Conservation (phyloP, 2,797 vertebrate species). For the Lithobates sylvaticus region DNA sequence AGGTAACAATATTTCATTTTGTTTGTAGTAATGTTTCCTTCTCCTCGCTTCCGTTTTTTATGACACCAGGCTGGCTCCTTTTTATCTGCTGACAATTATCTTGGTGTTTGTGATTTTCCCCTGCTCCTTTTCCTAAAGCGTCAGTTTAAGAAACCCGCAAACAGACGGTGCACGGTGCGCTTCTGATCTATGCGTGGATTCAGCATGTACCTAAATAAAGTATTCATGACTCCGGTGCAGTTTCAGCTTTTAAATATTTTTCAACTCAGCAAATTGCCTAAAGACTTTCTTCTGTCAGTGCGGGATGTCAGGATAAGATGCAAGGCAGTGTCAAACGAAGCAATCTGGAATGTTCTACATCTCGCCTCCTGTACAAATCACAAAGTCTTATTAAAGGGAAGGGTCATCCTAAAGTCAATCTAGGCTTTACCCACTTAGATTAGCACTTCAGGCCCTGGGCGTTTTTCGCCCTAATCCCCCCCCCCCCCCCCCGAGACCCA, state of each 20-base stretch:
- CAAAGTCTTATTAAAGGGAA: constrained; percentile 21
- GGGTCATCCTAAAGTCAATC: too few relatives aligned
- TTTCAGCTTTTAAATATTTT: constrained; percentile 53
- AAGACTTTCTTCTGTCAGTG: constrained; percentile 42
- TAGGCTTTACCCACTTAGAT: too few relatives aligned
- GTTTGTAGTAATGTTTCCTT: not conserved
- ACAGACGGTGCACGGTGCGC: constrained; percentile 3
- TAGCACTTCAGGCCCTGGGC: too few relatives aligned
- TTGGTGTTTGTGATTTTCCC: not conserved
- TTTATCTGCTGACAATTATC: constrained; percentile 34
- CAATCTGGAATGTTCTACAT: constrained; percentile 30
- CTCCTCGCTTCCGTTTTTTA: not conserved
- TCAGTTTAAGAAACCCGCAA: constrained; percentile 33
- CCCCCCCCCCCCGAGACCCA: too few relatives aligned
- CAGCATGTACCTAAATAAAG: constrained; percentile 58
- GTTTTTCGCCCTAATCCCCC: too few relatives aligned
- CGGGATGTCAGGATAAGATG: constrained; percentile 53
- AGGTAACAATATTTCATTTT: not conserved
- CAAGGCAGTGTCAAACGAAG: constrained; percentile 33
- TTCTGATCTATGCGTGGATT: constrained; percentile 57
- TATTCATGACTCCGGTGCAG: constrained; percentile 52
- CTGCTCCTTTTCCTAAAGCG: constrained; percentile 21
- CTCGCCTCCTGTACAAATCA: constrained; percentile 51
- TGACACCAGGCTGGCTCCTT: too few relatives aligned
- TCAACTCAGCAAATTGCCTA: constrained; percentile 57